Percentiles rank a stretch among this genome's conserved stretches.
Conservation (phyloP, 2,888 invertebrate genomes). For the Dynastes tityus region DNA sequence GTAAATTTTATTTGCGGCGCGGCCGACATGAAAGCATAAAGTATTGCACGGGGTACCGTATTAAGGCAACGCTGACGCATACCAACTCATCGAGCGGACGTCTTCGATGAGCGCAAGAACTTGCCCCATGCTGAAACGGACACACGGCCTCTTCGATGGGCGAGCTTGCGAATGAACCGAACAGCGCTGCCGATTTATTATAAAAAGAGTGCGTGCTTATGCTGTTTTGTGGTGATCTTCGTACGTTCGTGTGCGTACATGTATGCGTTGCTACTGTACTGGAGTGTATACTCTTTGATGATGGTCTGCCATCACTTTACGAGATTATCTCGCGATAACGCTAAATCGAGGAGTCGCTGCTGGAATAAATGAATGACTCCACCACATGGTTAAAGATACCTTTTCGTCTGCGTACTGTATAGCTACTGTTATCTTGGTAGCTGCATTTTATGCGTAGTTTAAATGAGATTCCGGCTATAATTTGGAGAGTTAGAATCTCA, state of each 20-base stretch:
- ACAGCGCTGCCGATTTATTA: conserved; percentile 36
- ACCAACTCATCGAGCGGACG: conserved; percentile 40
- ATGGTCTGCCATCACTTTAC: conserved; percentile 21
- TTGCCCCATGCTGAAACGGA: conserved; percentile 33
- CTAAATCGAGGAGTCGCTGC: conserved; percentile 36
- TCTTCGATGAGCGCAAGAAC: conserved; percentile 41
- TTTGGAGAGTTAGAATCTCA: no score
- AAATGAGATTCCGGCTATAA: background rate
- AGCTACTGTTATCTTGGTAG: background rate
- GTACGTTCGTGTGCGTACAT: conserved; percentile 8
- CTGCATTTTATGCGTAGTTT: background rate
- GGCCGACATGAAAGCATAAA: conserved; percentile 43
- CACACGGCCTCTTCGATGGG: conserved; percentile 17
- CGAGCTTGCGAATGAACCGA: conserved; percentile 11
- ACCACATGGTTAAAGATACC: background rate
- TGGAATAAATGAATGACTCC: conserved; percentile 26
- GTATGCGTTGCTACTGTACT: conserved; percentile 9
- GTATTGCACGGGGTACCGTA: conserved; percentile 45
- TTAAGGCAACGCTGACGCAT: conserved; percentile 46
- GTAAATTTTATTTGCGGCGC: conserved; percentile 45
- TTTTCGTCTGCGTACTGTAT: background rate
- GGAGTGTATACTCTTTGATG: background rate
- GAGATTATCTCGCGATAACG: conserved; percentile 48
- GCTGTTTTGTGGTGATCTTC: background rate
- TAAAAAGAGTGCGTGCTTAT: conserved; percentile 31